Base-by-base conservation (phyloP, 1,140 invertebrate genomes). In the Stenopsyche tienmushanensis region DNA sequence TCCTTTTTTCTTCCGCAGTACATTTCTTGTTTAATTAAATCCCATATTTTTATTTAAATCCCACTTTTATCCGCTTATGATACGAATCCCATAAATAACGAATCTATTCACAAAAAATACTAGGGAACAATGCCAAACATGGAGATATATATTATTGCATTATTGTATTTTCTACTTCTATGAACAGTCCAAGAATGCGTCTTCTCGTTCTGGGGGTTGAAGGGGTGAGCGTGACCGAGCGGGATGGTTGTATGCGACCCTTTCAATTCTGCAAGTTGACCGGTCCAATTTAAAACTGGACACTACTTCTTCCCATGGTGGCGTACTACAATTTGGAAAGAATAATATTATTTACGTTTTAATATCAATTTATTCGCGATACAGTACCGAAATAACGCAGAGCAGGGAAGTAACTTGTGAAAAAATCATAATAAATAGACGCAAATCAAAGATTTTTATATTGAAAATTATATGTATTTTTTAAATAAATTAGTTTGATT, bases 211-310 rank as follows among this genome's bases (percentile, higher is more conserved):
- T 53, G 50, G 18, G 9, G 10, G 7, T 5, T 8, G 8, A 21
- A 9, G 15, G 7, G 15, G 8, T 5, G 29, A 24, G 49, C 3
- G 15, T 21, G 45, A 42, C 17, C 20, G 60, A 29, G 26, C 45
- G 8, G 20, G 20, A 62, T n/a, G 7, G 17, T 15, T 18, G 45
- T 23, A 15, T 57, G 15, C 29, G 18, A 62, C 45, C 47, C 60
- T 26, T 29, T 24, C 13, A 53, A 3, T 26, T 47, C 17, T 60
- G 57, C 57, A 60, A 34, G 9, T 62, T 52, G 60, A 62, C 60
- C 60, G 60, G 45, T 62, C 60, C 60, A 62, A 62, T 62, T 62
- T 62, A 62, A 60, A 62, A 62, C 60, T 62, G 60, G 60, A 62
- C 60, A 52, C 41, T 50, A 42, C 23, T 57, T 42, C 39, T 41